Evolutionary conservation across 1,140 invertebrate genomes (phyloP), one percentile per base, ranked within the genome.

Genomic region (Danaus plexippus): DNA sequence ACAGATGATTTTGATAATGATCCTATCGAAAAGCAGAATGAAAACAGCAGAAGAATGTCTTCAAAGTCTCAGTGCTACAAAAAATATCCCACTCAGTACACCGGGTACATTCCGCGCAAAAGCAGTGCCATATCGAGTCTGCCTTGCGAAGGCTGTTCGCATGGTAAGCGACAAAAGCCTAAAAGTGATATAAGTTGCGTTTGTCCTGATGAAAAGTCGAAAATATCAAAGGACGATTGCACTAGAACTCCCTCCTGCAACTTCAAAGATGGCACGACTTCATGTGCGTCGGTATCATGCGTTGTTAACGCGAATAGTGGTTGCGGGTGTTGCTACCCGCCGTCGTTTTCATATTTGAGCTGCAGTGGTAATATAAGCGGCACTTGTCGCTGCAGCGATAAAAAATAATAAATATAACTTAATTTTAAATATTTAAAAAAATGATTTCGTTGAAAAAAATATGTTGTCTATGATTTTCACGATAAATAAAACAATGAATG

Each of bases 261-360:
- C 22, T 32, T 32, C 1, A 40, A 50, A 32, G 18, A 13, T 9
- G 49, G 45, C 11, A 13, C 59, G 2, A 13, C 45, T 2, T 32
- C 45, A 5, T 57, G 54, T 32, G 15, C 56, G 10, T 52, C 52
- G 9, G 3, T 11, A 5, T 15, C 18, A 1, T 48, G 47, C 32
- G 43, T 55, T 43, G 11, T 15, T 15, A 52, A 61, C n/a, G 15
- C 47, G 13, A 42, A 52, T 43, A 40, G 43, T 22, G 13, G 41
- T 7, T 77, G 74, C 40, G 12, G 42, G 1, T 77, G 74, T 48
- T 58, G 43, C 15, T 68, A 65, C 40, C 72, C 74, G 2, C 70
- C 74, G 2, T 63, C 61, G 5, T 73, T 49, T 22, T 61, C 57
- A 13, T 61, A 74, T 11, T 60, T 62, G 12, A 61, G 51, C 8